A percentile compares a stretch with the other conserved stretches of the same genome.
phyloP scores from a whole-genome alignment of 2,797 vertebrate species.

The Limnodromus scolopaceus region DNA sequence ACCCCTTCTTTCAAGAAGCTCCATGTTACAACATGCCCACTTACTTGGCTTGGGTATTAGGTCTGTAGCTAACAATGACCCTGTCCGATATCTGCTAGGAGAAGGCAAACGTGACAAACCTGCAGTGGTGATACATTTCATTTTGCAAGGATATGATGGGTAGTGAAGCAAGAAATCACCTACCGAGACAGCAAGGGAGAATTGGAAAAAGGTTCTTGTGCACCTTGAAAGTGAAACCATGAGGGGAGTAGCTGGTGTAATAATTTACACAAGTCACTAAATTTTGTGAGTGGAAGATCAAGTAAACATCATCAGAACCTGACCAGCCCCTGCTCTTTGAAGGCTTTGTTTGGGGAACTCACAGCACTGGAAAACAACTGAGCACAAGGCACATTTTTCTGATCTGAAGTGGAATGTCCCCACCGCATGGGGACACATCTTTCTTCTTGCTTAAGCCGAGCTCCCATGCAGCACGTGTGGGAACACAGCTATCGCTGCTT shows the following conservation, averaged over 20 bases:
- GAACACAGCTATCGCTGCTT: neutral
- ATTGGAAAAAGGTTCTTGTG: neutral
- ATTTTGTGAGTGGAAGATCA: neutral
- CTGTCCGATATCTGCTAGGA: neutral
- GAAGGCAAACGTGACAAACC: neutral
- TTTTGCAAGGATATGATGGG: neutral
- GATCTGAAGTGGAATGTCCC: neutral
- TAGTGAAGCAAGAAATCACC: neutral
- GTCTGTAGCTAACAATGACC: neutral
- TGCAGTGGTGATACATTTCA: neutral
- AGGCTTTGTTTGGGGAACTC: neutral
- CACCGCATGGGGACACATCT: neutral
- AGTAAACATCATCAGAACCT: neutral
- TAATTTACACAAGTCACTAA: neutral
- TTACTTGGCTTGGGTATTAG: neutral
- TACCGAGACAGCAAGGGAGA: neutral
- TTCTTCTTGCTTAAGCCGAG: neutral
- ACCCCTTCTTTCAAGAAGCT: neutral
- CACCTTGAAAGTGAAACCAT: neutral
- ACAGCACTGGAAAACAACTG: neutral
- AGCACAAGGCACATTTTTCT: neutral
- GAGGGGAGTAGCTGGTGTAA: neutral
- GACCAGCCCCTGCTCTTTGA: neutral
- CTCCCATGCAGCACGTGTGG: neutral
- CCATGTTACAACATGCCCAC: neutral